Evolutionary conservation across 2,113 vertebrate species (phyloP).

Genomic region (Percina caprodes): DNA sequence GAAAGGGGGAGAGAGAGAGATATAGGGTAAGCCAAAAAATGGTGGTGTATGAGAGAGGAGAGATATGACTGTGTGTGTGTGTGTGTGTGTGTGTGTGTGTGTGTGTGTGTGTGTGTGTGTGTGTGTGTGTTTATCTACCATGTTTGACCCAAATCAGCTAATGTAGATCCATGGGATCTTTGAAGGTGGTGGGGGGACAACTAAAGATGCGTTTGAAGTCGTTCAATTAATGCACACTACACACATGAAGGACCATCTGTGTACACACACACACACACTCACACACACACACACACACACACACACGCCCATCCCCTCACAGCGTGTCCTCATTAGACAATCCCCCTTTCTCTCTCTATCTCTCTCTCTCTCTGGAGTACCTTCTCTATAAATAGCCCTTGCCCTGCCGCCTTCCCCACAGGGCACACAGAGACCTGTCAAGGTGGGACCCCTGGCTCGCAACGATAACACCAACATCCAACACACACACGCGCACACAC

Average conservation of each 20-base stretch:
- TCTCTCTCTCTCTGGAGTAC: constrained; percentile 64
- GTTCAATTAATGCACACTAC: constrained; percentile 77
- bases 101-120: constrained; percentile 9
- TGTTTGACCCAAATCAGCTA: constrained; percentile 79
- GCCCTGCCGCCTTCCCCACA: constrained; percentile 69
- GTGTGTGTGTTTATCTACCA: constrained; percentile 23
- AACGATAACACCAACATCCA: constrained; percentile 28
- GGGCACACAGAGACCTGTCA: constrained; percentile 69
- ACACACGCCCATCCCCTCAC: constrained; percentile 67
- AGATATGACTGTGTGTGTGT: constrained; percentile 34
- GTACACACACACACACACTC: constrained; percentile 43
- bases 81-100: constrained; percentile 16
- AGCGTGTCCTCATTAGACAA: constrained; percentile 80
- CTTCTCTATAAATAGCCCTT: constrained; percentile 75
- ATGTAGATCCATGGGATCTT: constrained; percentile 63
- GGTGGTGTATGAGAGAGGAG: constrained; percentile 10
- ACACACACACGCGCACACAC: constrained; percentile 35
- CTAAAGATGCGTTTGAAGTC: constrained; percentile 77
- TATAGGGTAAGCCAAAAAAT: constrained; percentile 21
- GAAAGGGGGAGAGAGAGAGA: background rate
- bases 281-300: constrained; percentile 62
- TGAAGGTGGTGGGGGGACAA: constrained; percentile 55
- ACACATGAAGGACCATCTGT: constrained; percentile 79
- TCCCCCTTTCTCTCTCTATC: constrained; percentile 58
- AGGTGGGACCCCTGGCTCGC: constrained; percentile 65